A percentile compares a stretch with the other conserved stretches of the same genome.
Conservation (phyloP, 2,113 vertebrate genomes). For the Formicarius rufipectus region DNA sequence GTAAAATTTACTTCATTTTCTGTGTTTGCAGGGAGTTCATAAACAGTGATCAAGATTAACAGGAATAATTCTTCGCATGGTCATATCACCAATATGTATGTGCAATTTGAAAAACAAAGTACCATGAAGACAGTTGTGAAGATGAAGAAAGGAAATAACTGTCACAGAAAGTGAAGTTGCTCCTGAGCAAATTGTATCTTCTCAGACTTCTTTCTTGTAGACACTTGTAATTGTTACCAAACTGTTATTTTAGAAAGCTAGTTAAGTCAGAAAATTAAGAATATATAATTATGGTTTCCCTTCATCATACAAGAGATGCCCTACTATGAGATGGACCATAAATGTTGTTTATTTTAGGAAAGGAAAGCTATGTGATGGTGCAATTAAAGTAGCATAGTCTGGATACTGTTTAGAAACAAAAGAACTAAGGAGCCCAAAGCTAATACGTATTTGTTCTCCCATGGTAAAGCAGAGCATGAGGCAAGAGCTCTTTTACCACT, state of each 20-base stretch:
- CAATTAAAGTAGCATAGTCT: background rate
- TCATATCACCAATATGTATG: rapidly evolving
- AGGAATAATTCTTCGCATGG: background rate
- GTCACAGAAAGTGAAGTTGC: background rate
- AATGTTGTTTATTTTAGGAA: background rate
- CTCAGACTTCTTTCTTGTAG: background rate
- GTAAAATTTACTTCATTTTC: background rate
- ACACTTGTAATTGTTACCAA: background rate
- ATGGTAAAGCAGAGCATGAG: background rate
- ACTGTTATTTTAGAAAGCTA: background rate
- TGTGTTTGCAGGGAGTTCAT: background rate
- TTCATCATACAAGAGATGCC: background rate
- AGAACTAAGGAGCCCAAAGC: background rate
- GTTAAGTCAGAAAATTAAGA: background rate
- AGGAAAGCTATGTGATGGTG: background rate
- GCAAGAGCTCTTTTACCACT: background rate
- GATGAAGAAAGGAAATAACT: background rate
- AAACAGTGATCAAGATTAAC: background rate
- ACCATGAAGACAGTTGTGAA: background rate
- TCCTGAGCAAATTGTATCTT: background rate
- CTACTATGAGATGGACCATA: background rate
- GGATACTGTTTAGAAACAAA: background rate
- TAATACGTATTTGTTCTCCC: background rate
- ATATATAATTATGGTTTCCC: background rate
- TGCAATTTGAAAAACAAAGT: background rate